Conservation (phyloP, 2,113 vertebrate genomes). For the Anguilla rostrata region DNA sequence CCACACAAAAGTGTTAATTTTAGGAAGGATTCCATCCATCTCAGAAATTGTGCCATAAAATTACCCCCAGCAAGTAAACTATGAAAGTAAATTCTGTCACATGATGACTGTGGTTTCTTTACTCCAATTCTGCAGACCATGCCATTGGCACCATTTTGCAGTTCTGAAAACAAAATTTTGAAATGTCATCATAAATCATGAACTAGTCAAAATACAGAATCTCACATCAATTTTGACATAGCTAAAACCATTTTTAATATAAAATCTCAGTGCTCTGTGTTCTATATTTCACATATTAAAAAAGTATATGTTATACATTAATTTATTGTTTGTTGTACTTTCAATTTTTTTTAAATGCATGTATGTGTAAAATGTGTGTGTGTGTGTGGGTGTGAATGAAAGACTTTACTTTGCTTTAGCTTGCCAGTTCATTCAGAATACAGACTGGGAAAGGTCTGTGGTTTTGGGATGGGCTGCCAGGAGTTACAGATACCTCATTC, state of each 20-base stretch:
- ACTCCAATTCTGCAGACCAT: no score
- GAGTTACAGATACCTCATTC: slow-evolving; percentile 17
- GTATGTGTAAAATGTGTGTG: no score
- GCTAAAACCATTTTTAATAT: neutral
- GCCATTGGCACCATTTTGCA: no score
- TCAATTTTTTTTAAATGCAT: neutral
- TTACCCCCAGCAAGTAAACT: no score
- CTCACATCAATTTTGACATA: neutral
- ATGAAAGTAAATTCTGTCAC: no score
- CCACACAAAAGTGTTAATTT: no score
- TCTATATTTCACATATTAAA: neutral
- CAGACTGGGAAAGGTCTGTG: neutral
- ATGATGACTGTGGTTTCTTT: no score
- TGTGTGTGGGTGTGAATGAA: no score
- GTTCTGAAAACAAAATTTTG: neutral
- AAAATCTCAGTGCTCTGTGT: neutral
- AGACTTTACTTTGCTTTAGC: neutral
- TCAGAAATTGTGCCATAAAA: no score
- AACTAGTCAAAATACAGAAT: neutral
- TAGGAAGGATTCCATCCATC: no score
- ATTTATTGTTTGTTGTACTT: neutral
- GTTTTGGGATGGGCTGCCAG: slow-evolving; percentile 17
- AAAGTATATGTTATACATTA: neutral
- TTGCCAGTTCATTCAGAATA: neutral
- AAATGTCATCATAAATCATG: neutral